Base-by-base conservation (phyloP, 2,888 invertebrate genomes). In the Erpobdella octoculata region DNA sequence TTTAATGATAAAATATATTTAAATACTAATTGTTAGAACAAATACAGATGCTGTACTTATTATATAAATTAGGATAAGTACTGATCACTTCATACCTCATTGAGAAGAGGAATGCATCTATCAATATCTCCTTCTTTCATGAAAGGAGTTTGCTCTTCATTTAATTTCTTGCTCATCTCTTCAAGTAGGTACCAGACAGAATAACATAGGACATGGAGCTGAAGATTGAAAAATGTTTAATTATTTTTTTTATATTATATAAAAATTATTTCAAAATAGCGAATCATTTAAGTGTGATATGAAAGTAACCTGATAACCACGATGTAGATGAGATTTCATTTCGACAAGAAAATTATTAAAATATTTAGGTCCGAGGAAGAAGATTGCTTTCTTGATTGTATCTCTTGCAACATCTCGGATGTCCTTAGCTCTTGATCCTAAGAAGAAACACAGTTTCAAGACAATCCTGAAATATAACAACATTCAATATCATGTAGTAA, bases 331-430 rank as follows among this genome's bases (percentile, higher is more conserved):
- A 4, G 89, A 85, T 41, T 89, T 88, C 81, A 97, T 87, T 83
- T 94, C 93, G 73, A 88, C 88, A 15, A 96, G 82, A 31, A 96
- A 83, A 78, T 89, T 85, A 8, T 88, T 87, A 74, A 97, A 85
- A 82, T 92, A 92, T 21, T 87, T 84, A 0, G 92, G 88, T 0
- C 96, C 96, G 9, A 98, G 86, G 0, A 91, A 88, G 0, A 88
- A 79, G 88, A 93, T 90, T 35, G 95, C 91, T 83, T 92, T 91
- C 77, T 91, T 89, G n/a, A 97, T 86, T n/a, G 92, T 93, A 81
- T 93, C 91, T 38, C 94, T 87, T 0, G 95, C 90, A 0, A 88
- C 85, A 79, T 90, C 88, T 58, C 96, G 87, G 2, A 95, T 91
- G 78, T 92, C 91, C 77, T 90, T 90, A 28, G 93, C 83, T 1